Base-by-base conservation (phyloP, 2,113 vertebrate genomes). In the Stegostoma tigrinum region DNA sequence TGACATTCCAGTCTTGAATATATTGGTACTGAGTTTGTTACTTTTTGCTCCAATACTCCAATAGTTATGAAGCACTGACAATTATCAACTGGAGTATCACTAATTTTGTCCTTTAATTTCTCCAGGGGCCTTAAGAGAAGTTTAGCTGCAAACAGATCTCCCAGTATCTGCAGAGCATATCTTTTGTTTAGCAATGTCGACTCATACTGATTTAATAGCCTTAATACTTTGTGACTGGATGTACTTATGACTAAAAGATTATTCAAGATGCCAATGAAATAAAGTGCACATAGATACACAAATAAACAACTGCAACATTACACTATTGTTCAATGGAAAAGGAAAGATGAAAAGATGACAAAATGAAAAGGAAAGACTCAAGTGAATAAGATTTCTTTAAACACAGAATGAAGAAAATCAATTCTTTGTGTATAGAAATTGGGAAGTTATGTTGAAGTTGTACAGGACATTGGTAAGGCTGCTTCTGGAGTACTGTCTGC, bases 1-100 rank as follows among this genome's bases (percentile, higher is more conserved):
- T 90, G 87, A 61, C 52, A 61, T 90, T 90, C 48, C 52, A 61
- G 87, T 90, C 52, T 90, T 90, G 48, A 90, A 90, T 34, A 61
- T 34, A 61, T 90, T 90, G 34, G 52, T 34, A 61, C 48, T 90
- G 48, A 14, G 61, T 90, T 90, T 61, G 87, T 3, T 90, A 61
- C 87, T 61, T 90, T 90, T 90, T 27, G 34, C 52, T 90, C 48
- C 12, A 61, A 90, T 61, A 90, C 87, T 14, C 87, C 87, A 61
- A 14, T 34, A 90, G 0, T 90, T 90, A 30, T 34, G 55, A 52
- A 90, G 7, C 52, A 61, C 87, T 61, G 52, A 61, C 34, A 78
- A 34, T 15, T 90, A 90, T 90, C 87, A 61, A 90, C 5, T 70
- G 68, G 2, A 90, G 52, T 5, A 34, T 90, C 48, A 55, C 7